Evolutionary conservation across 2,888 invertebrate species (phyloP).

Genomic region (Luperina nickerlii): DNA sequence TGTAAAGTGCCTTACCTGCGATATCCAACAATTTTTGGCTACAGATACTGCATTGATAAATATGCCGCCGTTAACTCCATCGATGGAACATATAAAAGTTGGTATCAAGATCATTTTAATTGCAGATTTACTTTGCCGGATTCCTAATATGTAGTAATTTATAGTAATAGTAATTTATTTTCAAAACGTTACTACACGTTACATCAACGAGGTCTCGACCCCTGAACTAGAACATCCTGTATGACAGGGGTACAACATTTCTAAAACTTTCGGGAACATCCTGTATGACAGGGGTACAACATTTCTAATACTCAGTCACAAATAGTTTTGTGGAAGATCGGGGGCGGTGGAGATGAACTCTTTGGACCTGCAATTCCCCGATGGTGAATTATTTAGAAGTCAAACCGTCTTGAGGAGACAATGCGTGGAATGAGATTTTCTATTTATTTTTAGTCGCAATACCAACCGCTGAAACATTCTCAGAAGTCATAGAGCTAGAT

Average conservation of each 20-base stretch:
- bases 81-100: constrained; percentile 86
- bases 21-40: constrained; percentile 82
- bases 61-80: constrained; percentile 83
- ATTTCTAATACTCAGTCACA: background rate
- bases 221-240: background rate
- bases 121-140: background rate
- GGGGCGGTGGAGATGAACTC: background rate
- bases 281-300: background rate
- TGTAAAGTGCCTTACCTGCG: constrained; percentile 85
- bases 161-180: background rate
- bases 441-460: background rate
- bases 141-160: background rate
- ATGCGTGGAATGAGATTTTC: background rate
- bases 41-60: constrained; percentile 85
- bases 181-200: background rate
- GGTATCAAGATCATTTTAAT: constrained; percentile 52
- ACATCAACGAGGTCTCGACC: background rate
- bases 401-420: background rate
- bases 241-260: background rate
- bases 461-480: background rate
- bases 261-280: background rate
- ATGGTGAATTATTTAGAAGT: background rate
- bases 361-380: no score
- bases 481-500: background rate
- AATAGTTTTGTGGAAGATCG: background rate